Evolutionary conservation across 2,797 vertebrate genomes (phyloP).

Genomic region (Malacoctenus gilli): DNA sequence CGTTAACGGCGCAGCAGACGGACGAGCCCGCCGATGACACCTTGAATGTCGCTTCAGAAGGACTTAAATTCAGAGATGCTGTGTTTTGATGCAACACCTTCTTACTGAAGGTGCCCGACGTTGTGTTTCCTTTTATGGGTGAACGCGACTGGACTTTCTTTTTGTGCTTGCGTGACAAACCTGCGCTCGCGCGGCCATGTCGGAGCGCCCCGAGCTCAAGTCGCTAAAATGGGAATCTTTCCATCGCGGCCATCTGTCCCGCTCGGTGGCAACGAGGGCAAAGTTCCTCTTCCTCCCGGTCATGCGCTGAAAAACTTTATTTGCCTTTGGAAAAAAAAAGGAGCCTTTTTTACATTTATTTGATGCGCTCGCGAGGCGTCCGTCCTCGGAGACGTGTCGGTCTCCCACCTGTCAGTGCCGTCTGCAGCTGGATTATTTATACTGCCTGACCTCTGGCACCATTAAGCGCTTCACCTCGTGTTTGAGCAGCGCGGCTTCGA

Average conservation of each 20-base stretch:
- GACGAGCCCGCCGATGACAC: constrained; percentile 14
- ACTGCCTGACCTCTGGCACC: neutral
- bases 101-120: too few species aligned
- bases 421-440: neutral
- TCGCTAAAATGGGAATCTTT: neutral
- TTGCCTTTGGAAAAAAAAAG: too few species aligned
- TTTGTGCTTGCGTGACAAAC: too few species aligned
- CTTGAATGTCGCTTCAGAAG: too few species aligned
- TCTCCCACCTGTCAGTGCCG: too few species aligned
- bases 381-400: too few species aligned
- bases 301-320: neutral
- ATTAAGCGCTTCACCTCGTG: constrained; percentile 18
- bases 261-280: neutral
- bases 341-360: too few species aligned
- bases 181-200: too few species aligned
- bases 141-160: too few species aligned
- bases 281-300: neutral
- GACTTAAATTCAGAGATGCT: constrained; percentile 5
- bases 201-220: too few species aligned
- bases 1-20: constrained; percentile 42
- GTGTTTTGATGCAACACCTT: neutral
- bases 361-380: too few species aligned
- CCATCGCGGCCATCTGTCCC: neutral
- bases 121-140: too few species aligned
- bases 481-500: constrained; percentile 4